These are phyloP conservation scores for Sitophilus oryzae DNA, from an alignment of 1,140 invertebrate genomes.

Conservation along the genomic window DNA sequence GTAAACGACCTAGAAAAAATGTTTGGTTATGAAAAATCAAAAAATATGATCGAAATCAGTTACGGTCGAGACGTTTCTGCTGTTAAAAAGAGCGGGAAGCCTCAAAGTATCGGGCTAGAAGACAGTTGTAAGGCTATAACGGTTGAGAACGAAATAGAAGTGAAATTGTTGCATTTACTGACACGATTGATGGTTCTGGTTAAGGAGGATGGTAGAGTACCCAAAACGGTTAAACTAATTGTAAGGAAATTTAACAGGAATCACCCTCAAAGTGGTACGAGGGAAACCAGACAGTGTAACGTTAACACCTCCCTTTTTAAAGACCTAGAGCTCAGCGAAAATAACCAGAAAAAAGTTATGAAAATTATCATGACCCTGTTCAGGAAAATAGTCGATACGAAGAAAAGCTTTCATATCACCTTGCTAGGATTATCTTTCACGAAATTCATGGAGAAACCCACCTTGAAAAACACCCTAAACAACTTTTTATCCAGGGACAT, in stretches of 20 bases:
- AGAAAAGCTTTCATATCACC: slow-evolving; percentile 70
- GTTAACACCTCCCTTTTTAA: slow-evolving; percentile 60
- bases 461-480: slow-evolving; percentile 58
- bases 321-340: slow-evolving; percentile 48
- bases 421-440: slow-evolving; percentile 70
- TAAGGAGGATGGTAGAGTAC: slow-evolving; percentile 68
- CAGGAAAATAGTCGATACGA: slow-evolving; percentile 62
- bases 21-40: slow-evolving; percentile 61
- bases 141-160: slow-evolving; percentile 63
- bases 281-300: slow-evolving; percentile 66
- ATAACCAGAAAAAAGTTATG: slow-evolving; percentile 59
- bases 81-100: slow-evolving; percentile 64
- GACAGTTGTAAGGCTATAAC: slow-evolving; percentile 62
- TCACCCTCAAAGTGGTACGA: slow-evolving; percentile 52
- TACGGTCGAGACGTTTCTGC: slow-evolving; percentile 62
- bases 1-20: slow-evolving; percentile 52
- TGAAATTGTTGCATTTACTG: slow-evolving; percentile 59
- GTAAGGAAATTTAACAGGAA: slow-evolving; percentile 60
- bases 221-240: slow-evolving; percentile 64
- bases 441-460: slow-evolving; percentile 66
- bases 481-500: slow-evolving; percentile 66
- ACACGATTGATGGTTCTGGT: slow-evolving; percentile 63
- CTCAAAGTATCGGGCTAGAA: slow-evolving; percentile 66
- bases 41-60: slow-evolving; percentile 60
- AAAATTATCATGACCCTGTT: slow-evolving; percentile 68